These are phyloP conservation scores for Sylvia atricapilla DNA, from an alignment of 2,113 vertebrate genomes.

Conservation along the genomic window DNA sequence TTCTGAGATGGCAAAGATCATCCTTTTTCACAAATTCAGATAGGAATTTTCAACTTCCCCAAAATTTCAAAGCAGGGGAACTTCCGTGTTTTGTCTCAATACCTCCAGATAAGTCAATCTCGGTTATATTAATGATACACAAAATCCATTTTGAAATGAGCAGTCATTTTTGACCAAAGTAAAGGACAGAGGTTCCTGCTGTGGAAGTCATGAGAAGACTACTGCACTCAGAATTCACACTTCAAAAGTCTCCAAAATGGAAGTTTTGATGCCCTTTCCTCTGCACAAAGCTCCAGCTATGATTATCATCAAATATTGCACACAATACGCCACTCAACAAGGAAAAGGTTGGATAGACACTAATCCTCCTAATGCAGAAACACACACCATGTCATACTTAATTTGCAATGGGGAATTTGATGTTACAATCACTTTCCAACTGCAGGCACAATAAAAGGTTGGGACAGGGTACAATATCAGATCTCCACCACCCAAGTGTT, in stretches of 20 bases:
- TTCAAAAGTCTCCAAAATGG: background rate
- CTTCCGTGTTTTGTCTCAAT: background rate
- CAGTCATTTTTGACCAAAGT: background rate
- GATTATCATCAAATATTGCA: background rate
- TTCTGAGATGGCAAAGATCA: background rate
- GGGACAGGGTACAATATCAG: background rate
- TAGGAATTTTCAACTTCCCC: background rate
- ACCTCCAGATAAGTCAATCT: background rate
- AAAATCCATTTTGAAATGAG: background rate
- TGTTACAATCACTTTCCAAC: rapidly evolving
- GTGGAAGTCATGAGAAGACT: background rate
- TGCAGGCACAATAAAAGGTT: background rate
- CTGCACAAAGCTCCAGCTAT: background rate
- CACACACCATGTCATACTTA: background rate
- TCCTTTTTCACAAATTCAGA: background rate
- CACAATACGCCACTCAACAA: background rate
- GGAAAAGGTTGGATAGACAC: background rate
- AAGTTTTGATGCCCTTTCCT: background rate
- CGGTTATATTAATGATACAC: background rate
- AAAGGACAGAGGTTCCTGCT: background rate
- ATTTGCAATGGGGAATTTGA: background rate
- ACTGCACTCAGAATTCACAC: background rate
- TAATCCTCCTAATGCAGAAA: background rate
- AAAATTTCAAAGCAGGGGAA: background rate
- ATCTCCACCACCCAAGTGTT: background rate